Evolutionary conservation across 2,797 vertebrate genomes (phyloP), one percentile per base, ranked within the genome.

Genomic region (Propithecus perrieri): DNA sequence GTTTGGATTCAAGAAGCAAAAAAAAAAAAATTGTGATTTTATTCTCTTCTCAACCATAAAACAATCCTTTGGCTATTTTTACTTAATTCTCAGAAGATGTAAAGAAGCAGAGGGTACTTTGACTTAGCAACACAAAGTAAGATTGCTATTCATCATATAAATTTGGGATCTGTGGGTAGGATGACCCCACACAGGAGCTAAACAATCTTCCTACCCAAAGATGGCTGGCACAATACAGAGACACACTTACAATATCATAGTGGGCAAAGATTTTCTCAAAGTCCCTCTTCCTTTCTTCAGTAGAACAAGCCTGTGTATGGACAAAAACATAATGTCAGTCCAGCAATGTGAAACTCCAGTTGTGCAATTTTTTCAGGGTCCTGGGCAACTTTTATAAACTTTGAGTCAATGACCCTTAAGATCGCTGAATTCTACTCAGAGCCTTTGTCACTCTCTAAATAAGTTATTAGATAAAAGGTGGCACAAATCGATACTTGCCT

Each of bases 231-330:
- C 13, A 81, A 14, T 4, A 28, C 43, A 14, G 63, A 59, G 14
- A 26, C 87, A 98, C 99, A 98, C 99, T 99, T 98, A 99, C 99
- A 95, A 99, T 99, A 2, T 99, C 99, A 0, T 99, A 99, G 97
- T 99, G 99, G 50, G 98, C 96, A 97, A 99, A 99, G 95, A 99
- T 99, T 98, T 99, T 99, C 97, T 99, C 99, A 98, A 99, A 99
- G 97, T 99, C 99, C 96, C 98, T 99, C 80, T 98, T 99, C 95
- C 99, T 98, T 97, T 99, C 99, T 4, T 98, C 98, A 10, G 99
- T 98, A 97, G 99, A 99, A 96, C 97, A 98, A 76, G 99, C 99
- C 99, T 99, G 97, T 14, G 35, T 46, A 38, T 0, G 46, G 24
- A 46, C 6, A 80, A 74, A 90, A 88, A 50, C 3, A 46, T 24